Evolutionary conservation across 2,888 invertebrate genomes (phyloP).

Genomic region (Peribatodes rhomboidaria): DNA sequence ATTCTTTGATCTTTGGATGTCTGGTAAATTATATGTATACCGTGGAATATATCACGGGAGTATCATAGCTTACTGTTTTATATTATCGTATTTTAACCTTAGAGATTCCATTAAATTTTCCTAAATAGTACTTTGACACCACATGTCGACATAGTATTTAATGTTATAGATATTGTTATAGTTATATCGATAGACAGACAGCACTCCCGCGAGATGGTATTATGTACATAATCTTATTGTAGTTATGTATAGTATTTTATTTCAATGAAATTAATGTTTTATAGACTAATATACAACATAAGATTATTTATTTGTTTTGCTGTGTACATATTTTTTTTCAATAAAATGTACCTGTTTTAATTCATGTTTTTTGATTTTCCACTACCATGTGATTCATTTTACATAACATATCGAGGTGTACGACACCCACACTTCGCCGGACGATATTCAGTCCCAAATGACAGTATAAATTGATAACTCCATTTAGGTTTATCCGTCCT

Average conservation of each 20-base stretch:
- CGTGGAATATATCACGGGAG: conserved; percentile 64
- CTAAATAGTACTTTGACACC: conserved; percentile 76
- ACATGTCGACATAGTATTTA: conserved; percentile 81
- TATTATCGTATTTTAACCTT: conserved; percentile 77
- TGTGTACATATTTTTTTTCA: conserved; percentile 87
- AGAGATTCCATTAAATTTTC: conserved; percentile 74
- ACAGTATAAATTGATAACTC: too few species aligned
- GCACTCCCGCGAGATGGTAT: conserved; percentile 81
- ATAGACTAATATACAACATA: conserved; percentile 86
- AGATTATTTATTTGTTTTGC: conserved; percentile 87
- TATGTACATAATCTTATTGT: conserved; percentile 85
- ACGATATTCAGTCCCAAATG: too few species aligned
- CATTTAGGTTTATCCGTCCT: too few species aligned
- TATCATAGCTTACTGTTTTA: conserved; percentile 81
- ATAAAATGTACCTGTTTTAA: conserved; percentile 87
- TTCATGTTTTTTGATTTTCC: conserved; percentile 55
- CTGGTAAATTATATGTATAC: conserved; percentile 60
- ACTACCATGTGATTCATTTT: not conserved
- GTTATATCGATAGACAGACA: conserved; percentile 76
- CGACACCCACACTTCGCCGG: too few species aligned
- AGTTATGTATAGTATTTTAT: conserved; percentile 86
- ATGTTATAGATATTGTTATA: conserved; percentile 82
- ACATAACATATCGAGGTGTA: too few species aligned
- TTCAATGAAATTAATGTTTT: conserved; percentile 87
- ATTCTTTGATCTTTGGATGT: conserved; percentile 74